These are phyloP conservation scores for Troides oblongomaculatus DNA, from an alignment of 2,888 invertebrate genomes.

Conservation along the genomic window DNA sequence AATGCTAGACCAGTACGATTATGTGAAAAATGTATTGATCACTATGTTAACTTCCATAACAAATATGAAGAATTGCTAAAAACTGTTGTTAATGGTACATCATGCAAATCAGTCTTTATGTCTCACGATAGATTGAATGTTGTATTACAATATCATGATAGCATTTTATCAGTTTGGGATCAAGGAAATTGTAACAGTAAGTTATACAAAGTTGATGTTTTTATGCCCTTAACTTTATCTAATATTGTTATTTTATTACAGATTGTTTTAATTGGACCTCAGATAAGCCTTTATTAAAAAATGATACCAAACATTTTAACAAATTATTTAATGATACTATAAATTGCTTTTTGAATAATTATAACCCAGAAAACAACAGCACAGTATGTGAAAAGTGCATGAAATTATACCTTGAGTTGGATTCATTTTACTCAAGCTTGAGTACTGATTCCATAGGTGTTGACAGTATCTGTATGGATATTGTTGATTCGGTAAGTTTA, in stretches of 20 bases:
- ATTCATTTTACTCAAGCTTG: conserved; percentile 79
- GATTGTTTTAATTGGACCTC: conserved; percentile 78
- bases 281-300: conserved; percentile 65
- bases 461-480: conserved; percentile 83
- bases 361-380: conserved; percentile 46
- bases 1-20: conserved; percentile 82
- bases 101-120: conserved; percentile 80
- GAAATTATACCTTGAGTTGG: conserved; percentile 74
- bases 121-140: conserved; percentile 83
- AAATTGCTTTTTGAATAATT: conserved; percentile 61
- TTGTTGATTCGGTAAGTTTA: conserved; percentile 81
- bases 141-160: conserved; percentile 78
- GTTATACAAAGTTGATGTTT: conserved; percentile 31
- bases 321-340: conserved; percentile 65
- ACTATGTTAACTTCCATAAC: conserved; percentile 72
- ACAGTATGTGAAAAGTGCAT: conserved; percentile 77
- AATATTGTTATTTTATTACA: conserved; percentile 49
- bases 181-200: conserved; percentile 83
- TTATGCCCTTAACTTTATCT: conserved; percentile 9
- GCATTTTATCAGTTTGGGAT: conserved; percentile 79
- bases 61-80: conserved; percentile 75
- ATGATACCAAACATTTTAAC: conserved; percentile 73
- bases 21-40: conserved; percentile 80
- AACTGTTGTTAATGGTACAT: conserved; percentile 68
- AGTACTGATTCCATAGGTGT: conserved; percentile 78